Percentiles rank a stretch among this genome's conserved stretches.
These are phyloP conservation scores for Odocoileus hemionus DNA, from an alignment of 2,113 vertebrate species.

Conservation along the genomic window DNA sequence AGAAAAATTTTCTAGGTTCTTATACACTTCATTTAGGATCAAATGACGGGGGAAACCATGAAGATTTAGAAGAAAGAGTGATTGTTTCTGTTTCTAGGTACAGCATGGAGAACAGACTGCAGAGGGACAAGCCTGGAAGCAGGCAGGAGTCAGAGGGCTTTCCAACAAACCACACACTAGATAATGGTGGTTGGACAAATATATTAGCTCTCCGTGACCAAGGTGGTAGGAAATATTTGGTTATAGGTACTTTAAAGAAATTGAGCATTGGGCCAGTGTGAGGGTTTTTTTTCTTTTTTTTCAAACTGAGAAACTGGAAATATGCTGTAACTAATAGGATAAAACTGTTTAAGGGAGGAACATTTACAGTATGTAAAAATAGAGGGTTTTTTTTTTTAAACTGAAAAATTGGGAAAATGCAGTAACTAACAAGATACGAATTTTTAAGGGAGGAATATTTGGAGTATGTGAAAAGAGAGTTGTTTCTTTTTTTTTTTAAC, in stretches of 20 bases:
- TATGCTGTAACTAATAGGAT: neutral
- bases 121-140: neutral
- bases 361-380: neutral
- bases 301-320: neutral
- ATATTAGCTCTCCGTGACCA: neutral
- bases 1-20: neutral
- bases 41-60: neutral
- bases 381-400: neutral
- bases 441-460: neutral
- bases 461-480: neutral
- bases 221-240: neutral
- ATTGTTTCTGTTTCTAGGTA: neutral
- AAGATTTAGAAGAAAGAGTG: neutral
- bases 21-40: neutral
- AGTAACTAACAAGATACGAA: neutral
- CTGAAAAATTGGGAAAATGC: neutral
- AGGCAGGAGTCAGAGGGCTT: neutral
- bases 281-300: neutral
- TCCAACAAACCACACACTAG: neutral
- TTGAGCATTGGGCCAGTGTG: neutral
- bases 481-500: neutral
- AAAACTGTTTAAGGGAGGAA: neutral
- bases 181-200: neutral
- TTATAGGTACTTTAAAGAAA: neutral
- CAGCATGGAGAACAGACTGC: neutral